phyloP scores from a whole-genome alignment of 64 coral and sea anemone species.

The Porites australiensis region DNA sequence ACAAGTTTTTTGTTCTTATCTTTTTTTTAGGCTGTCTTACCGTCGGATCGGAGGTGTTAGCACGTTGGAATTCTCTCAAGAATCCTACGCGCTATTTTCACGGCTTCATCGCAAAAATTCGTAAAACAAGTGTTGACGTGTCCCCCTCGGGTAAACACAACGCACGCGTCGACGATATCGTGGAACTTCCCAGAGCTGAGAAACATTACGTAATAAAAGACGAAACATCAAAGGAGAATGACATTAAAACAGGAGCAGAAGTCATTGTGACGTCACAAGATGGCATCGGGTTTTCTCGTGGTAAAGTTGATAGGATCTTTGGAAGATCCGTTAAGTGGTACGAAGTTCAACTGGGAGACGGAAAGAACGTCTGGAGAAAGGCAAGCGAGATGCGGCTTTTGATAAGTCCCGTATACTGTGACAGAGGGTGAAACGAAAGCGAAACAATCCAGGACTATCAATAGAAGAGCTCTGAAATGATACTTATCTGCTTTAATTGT shows the following conservation, averaged over 20 bases:
- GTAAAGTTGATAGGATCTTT: neutral
- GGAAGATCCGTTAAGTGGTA: neutral
- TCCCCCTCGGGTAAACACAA: slow-evolving; percentile 17
- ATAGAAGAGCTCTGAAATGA: no score
- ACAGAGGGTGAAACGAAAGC: neutral
- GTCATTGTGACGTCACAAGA: slow-evolving; percentile 15
- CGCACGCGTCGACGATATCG: neutral
- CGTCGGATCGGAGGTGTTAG: slow-evolving; percentile 39
- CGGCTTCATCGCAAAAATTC: slow-evolving; percentile 25
- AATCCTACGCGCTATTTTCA: slow-evolving; percentile 29
- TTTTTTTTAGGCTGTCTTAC: slow-evolving; percentile 48
- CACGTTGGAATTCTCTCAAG: slow-evolving; percentile 41
- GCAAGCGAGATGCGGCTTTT: slow-evolving; percentile 12
- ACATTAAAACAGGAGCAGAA: slow-evolving; percentile 4
- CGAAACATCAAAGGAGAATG: neutral
- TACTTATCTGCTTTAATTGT: no score
- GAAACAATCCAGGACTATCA: neutral
- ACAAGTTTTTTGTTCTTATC: neutral
- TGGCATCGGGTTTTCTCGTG: slow-evolving; percentile 1
- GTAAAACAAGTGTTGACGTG: slow-evolving; percentile 13
- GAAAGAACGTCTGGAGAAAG: slow-evolving; percentile 15
- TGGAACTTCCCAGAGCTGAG: slow-evolving; percentile 15
- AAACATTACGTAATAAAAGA: slow-evolving; percentile 12
- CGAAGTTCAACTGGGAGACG: slow-evolving; percentile 3
- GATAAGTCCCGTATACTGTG: slow-evolving; percentile 24